A percentile compares a stretch with the other conserved stretches of the same genome.
These are phyloP conservation scores for Ctenosaura bakeri DNA, from an alignment of 2,797 vertebrate species.

Conservation along the genomic window DNA sequence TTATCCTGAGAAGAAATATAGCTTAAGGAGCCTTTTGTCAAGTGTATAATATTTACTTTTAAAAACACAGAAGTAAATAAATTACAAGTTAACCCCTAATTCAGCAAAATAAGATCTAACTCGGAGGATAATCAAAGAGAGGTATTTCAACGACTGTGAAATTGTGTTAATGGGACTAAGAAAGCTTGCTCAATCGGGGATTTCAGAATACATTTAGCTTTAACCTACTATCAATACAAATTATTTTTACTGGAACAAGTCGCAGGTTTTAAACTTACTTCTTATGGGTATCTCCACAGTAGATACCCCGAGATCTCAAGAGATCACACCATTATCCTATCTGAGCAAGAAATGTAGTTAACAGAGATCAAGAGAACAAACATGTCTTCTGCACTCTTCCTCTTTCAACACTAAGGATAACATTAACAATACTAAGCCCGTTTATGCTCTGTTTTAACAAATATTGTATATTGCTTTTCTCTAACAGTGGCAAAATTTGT, in stretches of 20 bases:
- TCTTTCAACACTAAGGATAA: constrained; percentile 21
- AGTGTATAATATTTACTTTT: background rate
- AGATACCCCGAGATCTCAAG: constrained; percentile 14
- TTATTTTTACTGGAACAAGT: background rate
- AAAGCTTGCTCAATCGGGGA: background rate
- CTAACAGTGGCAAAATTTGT: background rate
- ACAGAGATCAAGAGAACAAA: background rate
- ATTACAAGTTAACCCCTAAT: background rate
- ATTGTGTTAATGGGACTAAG: constrained; percentile 11
- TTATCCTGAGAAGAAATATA: constrained; percentile 1
- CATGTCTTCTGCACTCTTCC: background rate
- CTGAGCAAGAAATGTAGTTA: background rate
- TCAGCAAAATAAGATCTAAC: background rate
- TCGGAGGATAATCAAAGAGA: background rate
- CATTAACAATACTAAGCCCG: constrained; percentile 1
- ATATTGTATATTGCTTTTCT: background rate
- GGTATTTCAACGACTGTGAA: background rate
- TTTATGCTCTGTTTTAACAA: constrained; percentile 45
- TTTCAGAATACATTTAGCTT: background rate
- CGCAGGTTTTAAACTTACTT: background rate
- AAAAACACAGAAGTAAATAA: background rate
- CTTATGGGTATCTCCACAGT: constrained; percentile 1
- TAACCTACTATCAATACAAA: constrained; percentile 26
- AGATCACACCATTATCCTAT: constrained; percentile 19
- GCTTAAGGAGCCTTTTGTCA: background rate